Conservation (phyloP, 1,140 invertebrate genomes). For the Colletes latitarsis region DNA sequence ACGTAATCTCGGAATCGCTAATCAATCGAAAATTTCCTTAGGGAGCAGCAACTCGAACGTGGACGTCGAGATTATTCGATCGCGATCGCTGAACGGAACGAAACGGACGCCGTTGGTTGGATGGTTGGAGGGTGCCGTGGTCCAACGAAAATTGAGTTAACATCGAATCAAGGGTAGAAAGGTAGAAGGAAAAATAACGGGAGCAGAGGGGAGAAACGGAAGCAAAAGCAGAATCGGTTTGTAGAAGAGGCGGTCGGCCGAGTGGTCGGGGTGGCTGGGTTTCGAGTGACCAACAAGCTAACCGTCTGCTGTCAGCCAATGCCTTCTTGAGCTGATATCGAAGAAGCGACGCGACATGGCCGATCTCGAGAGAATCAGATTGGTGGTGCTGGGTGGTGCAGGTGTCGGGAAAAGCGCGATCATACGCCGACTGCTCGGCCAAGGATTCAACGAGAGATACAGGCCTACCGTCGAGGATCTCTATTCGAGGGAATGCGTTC, state of each 20-base stretch:
- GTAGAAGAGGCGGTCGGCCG: not conserved
- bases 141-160: not conserved
- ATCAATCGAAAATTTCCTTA: not conserved
- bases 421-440: conserved; percentile 92
- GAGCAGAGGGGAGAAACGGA: not conserved
- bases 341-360: conserved; percentile 79
- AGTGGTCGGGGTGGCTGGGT: conserved; percentile 19
- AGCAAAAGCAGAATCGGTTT: not conserved
- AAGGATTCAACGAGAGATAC: conserved; percentile 92
- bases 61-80: not conserved
- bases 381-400: conserved; percentile 92
- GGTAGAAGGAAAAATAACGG: not conserved
- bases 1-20: not conserved
- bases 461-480: conserved; percentile 94
- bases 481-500: conserved; percentile 92
- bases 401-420: conserved; percentile 94
- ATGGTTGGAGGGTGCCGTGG: not conserved
- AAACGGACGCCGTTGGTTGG: not conserved
- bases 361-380: conserved; percentile 90
- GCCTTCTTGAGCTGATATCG: conserved; percentile 32
- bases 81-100: not conserved
- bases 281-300: not conserved
- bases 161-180: not conserved
- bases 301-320: conserved; percentile 21
- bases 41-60: not conserved